phyloP scores from a whole-genome alignment of 1,140 invertebrate species.

The Zaprionus davidi region DNA sequence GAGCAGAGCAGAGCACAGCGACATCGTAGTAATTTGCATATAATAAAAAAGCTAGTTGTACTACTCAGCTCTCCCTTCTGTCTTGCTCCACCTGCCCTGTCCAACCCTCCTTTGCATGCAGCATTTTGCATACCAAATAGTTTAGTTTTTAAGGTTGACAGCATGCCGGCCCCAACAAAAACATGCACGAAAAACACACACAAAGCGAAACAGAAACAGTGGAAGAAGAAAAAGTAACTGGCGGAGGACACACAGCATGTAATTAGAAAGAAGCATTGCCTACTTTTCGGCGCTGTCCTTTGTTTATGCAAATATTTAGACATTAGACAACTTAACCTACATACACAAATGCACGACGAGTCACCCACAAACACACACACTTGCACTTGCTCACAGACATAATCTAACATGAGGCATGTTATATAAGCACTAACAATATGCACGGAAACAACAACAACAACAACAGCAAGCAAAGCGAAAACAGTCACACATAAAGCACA shows the following conservation, averaged over 20 bases:
- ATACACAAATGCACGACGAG: conserved; percentile 29
- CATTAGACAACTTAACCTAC: conserved; percentile 76
- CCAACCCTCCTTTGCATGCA: conserved; percentile 40
- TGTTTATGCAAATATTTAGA: conserved; percentile 76
- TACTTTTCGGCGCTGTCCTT: conserved; percentile 63
- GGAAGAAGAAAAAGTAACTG: conserved; percentile 23
- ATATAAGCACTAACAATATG: conserved; percentile 39
- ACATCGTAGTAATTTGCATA: conserved; percentile 60
- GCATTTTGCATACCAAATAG: conserved; percentile 73
- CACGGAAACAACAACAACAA: conserved; percentile 10
- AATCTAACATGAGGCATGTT: conserved; percentile 46
- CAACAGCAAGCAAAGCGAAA: conserved; percentile 8
- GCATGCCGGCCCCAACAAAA: conserved; percentile 42
- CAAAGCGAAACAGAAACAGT: background rate
- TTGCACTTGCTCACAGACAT: conserved; percentile 22
- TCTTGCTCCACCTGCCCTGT: background rate
- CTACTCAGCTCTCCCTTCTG: conserved; percentile 4
- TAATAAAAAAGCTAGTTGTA: conserved; percentile 55
- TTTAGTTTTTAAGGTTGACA: conserved; percentile 63
- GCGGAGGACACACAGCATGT: conserved; percentile 34
- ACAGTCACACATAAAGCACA: conserved; percentile 6
- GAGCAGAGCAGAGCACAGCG: background rate
- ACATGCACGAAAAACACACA: conserved; percentile 7
- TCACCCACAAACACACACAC: background rate
- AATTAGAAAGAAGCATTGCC: conserved; percentile 70